Base-by-base conservation (phyloP, 2,113 vertebrate genomes). In the Atherinomorus stipes region DNA sequence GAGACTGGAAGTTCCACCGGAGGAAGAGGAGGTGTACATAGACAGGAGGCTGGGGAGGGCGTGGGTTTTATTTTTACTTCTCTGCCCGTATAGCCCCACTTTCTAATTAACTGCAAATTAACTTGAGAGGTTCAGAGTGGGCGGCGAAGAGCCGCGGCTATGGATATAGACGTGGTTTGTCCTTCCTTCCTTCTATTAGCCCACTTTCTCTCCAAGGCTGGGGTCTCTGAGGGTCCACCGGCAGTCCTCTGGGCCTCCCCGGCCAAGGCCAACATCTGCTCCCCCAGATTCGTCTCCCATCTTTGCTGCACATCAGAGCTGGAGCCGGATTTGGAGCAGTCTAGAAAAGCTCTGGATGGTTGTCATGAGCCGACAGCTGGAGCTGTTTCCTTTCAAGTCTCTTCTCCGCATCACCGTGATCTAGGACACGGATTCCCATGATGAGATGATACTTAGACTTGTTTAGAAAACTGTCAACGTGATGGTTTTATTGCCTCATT, bases 91-190 rank as follows among this genome's bases (percentile, higher is more conserved):
- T 60, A 80, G 80, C 66, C 87, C 67, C 69, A 50, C 74, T 84
- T 90, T 85, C 90, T 90, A 92, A 94, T 93, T 93, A 93, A 87
- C 69, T 74, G 83, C 78, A 87, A 93, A 94, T 93, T 89, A 93
- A 89, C 86, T 90, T 88, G 64, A 87, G 78, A 91, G 83, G 76
- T 51, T 62, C 37, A 63, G 80, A 63, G 52, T 8, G 57, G 70
- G 63, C 37, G 69, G 34, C 44, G 64, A 21, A 72, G 74, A 45
- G 59, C 61, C 8, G 19, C 42, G 13, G 61, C 75, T 83, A 66
- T 73, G 54, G 69, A 85, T 81, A 47, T 71, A 85, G 80, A 42
- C 38, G 54, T 1, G 4, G 37, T 71, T 68, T 7, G 25, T 47
- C 51, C 49, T 71, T 47, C 54, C 64, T 75, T 66, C 53, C 56